These are phyloP conservation scores for Heterodera schachtii DNA, from an alignment of 1,140 invertebrate species.

Conservation along the genomic window DNA sequence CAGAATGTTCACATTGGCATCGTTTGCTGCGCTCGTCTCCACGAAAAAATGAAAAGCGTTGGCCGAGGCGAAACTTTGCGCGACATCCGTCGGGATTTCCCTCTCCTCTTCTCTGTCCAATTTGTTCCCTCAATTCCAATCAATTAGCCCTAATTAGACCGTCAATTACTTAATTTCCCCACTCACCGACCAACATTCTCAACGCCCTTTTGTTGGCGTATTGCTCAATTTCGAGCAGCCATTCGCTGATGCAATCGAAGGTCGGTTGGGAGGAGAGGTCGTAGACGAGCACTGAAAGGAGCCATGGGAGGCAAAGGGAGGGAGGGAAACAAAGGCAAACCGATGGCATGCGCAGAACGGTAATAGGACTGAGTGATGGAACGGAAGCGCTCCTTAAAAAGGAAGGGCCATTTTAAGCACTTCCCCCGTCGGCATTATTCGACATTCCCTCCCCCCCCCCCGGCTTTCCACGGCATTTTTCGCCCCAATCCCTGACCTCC, in stretches of 20 bases:
- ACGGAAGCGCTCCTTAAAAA: slow-evolving; percentile 79
- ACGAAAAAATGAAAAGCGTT: slow-evolving; percentile 65
- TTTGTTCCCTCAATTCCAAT: slow-evolving; percentile 59
- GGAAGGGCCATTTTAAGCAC: no score
- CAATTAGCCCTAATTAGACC: slow-evolving; percentile 19
- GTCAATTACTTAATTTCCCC: background rate
- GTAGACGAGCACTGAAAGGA: slow-evolving; percentile 73
- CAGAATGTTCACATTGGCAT: slow-evolving; percentile 63
- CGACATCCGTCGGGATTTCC: slow-evolving; percentile 62
- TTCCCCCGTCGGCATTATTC: no score
- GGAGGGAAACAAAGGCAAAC: slow-evolving; percentile 47
- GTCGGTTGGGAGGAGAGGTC: slow-evolving; percentile 88
- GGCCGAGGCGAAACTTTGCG: slow-evolving; percentile 60
- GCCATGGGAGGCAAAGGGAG: no score
- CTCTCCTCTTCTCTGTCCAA: slow-evolving; percentile 65
- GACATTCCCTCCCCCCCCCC: no score
- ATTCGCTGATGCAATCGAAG: slow-evolving; percentile 84
- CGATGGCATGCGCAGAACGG: slow-evolving; percentile 72
- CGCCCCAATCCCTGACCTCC: slow-evolving; percentile 42
- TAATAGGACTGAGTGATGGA: slow-evolving; percentile 72
- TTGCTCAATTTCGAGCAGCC: slow-evolving; percentile 83
- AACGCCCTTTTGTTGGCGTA: slow-evolving; percentile 64
- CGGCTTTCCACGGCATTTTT: no score
- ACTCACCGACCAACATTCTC: slow-evolving; percentile 63
- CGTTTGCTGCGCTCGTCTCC: slow-evolving; percentile 62